Evolutionary conservation across 2,888 invertebrate species (phyloP), one percentile per base, ranked within the genome.

Genomic region (Spodoptera littoralis): DNA sequence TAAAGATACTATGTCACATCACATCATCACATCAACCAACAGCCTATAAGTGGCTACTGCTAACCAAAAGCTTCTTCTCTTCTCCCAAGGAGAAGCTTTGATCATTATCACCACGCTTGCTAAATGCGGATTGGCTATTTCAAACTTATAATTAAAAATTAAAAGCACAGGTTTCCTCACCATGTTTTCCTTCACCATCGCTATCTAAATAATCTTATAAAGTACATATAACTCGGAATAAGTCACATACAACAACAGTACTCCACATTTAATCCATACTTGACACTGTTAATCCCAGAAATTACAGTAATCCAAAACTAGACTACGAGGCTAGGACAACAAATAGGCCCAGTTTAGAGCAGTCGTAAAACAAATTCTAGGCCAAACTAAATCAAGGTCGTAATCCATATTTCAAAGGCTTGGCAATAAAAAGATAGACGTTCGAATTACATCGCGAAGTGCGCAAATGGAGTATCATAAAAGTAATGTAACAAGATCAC

Each of bases 311-410:
- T 47, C 53, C 11, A 41, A 53, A 56, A 74, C 41, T 47, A 64
- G 52, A 41, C 46, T 50, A 74, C 41, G 49, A 64, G 52, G 42
- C 56, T 58, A 73, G 43, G 44, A 13, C 30, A 70, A 60, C 64
- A 59, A 46, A 57, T 50, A 65, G 46, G 62, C 43, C 13, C 27
- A 27, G n/a, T 56, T 51, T n/a, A 45, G 30, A 50, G 49, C 52
- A 50, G 43, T 63, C 47, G 27, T 75, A 65, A 73, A 71, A 24
- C 41, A 36, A 58, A 75, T 75, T 73, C 67, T 75, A 70, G 70
- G 59, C 48, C 68, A 46, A 43, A 53, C n/a, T 36, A 13, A 57
- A 65, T 60, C 41, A 73, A 74, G 72, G 72, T 47, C 51, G 47
- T 71, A 68, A 24, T 73, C 56, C 50, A 59, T 64, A 55, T 69